Percentiles rank a stretch among this genome's conserved stretches.
phyloP scores from a whole-genome alignment of 2,888 invertebrate species.

The Cheiracanthium punctorium region DNA sequence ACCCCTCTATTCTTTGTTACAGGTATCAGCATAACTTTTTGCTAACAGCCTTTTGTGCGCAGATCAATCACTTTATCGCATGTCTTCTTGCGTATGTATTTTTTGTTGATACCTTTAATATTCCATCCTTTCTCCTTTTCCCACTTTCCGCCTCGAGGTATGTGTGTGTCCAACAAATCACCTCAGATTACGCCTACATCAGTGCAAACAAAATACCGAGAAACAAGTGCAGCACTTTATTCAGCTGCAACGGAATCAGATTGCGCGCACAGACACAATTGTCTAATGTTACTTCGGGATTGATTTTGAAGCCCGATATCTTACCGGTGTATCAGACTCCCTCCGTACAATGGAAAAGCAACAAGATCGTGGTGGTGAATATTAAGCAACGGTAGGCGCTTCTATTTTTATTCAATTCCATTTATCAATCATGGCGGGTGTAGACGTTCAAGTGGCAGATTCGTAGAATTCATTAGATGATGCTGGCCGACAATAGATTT shows the following conservation, averaged over 20 bases:
- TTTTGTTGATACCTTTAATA: not conserved
- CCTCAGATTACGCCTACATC: slow-evolving; percentile 32
- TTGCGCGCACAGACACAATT: slow-evolving; percentile 36
- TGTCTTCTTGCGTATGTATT: not conserved
- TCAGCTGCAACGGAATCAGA: not conserved
- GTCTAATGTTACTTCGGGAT: slow-evolving; percentile 50
- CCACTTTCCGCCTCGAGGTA: slow-evolving; percentile 8
- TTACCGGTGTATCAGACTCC: slow-evolving; percentile 25
- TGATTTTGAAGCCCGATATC: slow-evolving; percentile 46
- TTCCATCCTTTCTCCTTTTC: not conserved
- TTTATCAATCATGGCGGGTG: slow-evolving; percentile 53
- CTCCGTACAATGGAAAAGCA: slow-evolving; percentile 26
- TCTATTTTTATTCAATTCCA: slow-evolving; percentile 19
- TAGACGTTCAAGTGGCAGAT: slow-evolving; percentile 29
- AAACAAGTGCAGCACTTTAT: not conserved
- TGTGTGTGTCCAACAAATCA: slow-evolving; percentile 41
- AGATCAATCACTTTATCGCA: slow-evolving; percentile 18
- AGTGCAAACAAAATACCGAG: slow-evolving; percentile 6
- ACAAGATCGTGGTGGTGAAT: slow-evolving; percentile 22
- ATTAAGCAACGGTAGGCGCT: slow-evolving; percentile 29
- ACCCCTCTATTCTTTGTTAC: not conserved
- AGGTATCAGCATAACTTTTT: not conserved
- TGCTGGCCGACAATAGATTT: slow-evolving; percentile 38
- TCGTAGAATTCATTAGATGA: slow-evolving; percentile 41
- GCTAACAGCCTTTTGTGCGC: slow-evolving; percentile 16